A percentile compares a stretch with the other conserved stretches of the same genome.
Evolutionary conservation across 2,888 invertebrate genomes (phyloP).

Genomic region (Caenorhabditis imperialis): DNA sequence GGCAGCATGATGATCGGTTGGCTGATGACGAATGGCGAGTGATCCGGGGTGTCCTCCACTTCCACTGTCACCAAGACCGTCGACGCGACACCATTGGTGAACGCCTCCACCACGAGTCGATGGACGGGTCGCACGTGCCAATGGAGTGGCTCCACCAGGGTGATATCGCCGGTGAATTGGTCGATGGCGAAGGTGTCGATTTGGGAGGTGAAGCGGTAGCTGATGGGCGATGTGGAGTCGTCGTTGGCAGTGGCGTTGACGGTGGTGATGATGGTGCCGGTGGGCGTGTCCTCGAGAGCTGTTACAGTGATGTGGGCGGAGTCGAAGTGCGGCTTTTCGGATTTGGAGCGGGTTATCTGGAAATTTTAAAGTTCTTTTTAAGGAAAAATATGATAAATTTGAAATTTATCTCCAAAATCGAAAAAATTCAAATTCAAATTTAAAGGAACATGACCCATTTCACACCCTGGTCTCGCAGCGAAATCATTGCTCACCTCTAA

Average conservation of each 20-base stretch:
- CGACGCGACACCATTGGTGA: conserved; percentile 38
- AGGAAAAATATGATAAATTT: neutral
- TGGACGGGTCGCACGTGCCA: conserved; percentile 48
- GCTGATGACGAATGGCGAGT: conserved; percentile 89
- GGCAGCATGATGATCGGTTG: conserved; percentile 23
- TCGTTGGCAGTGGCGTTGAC: conserved; percentile 57
- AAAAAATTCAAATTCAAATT: too few relatives aligned
- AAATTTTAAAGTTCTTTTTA: conserved; percentile 5
- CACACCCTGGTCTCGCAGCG: too few relatives aligned
- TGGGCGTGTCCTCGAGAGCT: conserved; percentile 35
- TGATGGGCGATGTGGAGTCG: conserved; percentile 38
- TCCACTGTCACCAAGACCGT: conserved; percentile 80
- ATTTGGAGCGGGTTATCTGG: conserved; percentile 29
- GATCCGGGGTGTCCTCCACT: conserved; percentile 90
- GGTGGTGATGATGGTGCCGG: conserved; percentile 43
- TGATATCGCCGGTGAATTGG: conserved; percentile 91
- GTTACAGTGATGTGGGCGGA: conserved; percentile 10
- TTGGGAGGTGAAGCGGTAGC: conserved; percentile 58
- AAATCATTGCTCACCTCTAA: conserved; percentile 47
- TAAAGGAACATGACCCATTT: too few relatives aligned
- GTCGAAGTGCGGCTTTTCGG: conserved; percentile 34
- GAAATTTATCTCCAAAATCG: too few relatives aligned
- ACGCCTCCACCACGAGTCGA: conserved; percentile 55
- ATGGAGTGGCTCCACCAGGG: conserved; percentile 84
- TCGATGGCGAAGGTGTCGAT: conserved; percentile 88